phyloP scores from a whole-genome alignment of 2,113 vertebrate genomes.

The Chionomys nivalis region DNA sequence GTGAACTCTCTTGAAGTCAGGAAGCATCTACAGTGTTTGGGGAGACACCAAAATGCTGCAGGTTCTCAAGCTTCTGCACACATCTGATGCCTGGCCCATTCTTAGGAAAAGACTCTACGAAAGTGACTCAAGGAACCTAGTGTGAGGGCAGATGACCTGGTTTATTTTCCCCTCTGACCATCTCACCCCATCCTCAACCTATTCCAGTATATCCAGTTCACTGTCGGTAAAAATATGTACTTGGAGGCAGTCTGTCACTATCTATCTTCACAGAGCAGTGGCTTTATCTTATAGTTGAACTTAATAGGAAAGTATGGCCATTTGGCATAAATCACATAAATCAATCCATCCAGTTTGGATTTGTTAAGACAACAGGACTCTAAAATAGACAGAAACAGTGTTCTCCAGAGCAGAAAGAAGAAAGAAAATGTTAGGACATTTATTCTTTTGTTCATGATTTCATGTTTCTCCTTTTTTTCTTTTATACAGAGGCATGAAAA shows the following conservation, averaged over 20 bases:
- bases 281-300: neutral
- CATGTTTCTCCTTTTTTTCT: neutral
- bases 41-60: neutral
- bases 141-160: neutral
- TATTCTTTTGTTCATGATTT: neutral
- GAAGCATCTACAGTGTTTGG: neutral
- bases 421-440: neutral
- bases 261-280: neutral
- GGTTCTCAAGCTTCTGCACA: neutral
- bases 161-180: neutral
- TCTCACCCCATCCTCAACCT: neutral
- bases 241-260: neutral
- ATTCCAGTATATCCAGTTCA: neutral
- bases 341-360: neutral
- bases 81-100: neutral
- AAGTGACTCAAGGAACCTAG: neutral
- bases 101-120: neutral
- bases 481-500: constrained; percentile 1
- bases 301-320: constrained; percentile 8
- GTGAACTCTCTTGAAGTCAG: neutral
- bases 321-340: neutral
- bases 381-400: neutral
- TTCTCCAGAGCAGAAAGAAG: neutral
- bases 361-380: neutral
- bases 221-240: neutral